phyloP scores from a whole-genome alignment of 2,888 invertebrate species.

The Acleris cristana region DNA sequence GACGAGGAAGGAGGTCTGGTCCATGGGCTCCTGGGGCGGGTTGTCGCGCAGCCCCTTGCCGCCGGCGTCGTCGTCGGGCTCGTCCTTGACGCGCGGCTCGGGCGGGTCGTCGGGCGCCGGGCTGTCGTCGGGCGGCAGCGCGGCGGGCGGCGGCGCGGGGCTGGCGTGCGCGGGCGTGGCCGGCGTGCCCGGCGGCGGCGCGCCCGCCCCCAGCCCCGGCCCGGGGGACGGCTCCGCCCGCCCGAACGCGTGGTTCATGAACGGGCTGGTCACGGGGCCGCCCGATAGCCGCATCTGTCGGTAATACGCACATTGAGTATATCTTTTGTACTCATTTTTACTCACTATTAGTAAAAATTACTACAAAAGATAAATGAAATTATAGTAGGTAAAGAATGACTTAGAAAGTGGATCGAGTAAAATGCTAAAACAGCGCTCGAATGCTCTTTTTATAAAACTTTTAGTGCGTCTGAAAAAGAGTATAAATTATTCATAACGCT shows the following conservation, averaged over 20 bases:
- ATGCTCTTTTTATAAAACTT: no score
- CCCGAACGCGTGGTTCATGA: conserved; percentile 72
- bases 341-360: no score
- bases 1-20: conserved; percentile 53
- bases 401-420: no score
- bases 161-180: conserved; percentile 77
- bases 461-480: no score
- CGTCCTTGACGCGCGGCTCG: conserved; percentile 88
- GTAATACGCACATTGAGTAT: no score
- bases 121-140: conserved; percentile 52
- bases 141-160: conserved; percentile 69
- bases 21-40: conserved; percentile 77
- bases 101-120: conserved; percentile 87
- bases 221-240: conserved; percentile 74
- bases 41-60: conserved; percentile 87
- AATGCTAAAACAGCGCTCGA: no score
- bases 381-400: no score
- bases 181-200: conserved; percentile 60
- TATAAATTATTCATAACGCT: no score
- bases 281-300: conserved; percentile 56
- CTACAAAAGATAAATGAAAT: no score
- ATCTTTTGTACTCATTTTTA: no score
- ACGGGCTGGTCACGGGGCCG: conserved; percentile 83
- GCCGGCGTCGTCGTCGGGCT: conserved; percentile 85
- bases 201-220: conserved; percentile 67